Conservation (phyloP, 35 echinoderm and acorn worm genomes). For the Antedon bifida region DNA sequence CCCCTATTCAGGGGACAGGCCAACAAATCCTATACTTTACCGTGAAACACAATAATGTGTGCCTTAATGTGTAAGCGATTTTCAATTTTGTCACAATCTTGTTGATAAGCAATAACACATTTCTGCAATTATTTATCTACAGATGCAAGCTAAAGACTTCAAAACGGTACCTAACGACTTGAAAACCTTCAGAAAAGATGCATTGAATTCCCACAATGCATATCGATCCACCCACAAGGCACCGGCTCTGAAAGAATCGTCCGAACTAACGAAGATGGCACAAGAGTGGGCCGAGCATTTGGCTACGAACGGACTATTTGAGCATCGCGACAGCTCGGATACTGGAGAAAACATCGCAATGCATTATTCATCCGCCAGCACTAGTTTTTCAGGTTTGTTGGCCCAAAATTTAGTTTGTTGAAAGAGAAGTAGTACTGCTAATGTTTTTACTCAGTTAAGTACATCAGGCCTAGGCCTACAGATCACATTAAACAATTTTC, state of each 20-base stretch:
- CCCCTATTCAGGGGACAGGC: too few species aligned
- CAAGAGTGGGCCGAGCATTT: conserved; percentile 78
- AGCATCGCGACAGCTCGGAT: conserved; percentile 50
- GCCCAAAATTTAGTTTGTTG: not conserved
- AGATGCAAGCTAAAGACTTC: not conserved
- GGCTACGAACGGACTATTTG: conserved; percentile 54
- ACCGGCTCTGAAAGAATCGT: conserved; percentile 32
- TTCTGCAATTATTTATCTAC: not conserved
- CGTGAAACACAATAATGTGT: too few species aligned
- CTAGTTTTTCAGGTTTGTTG: conserved; percentile 65
- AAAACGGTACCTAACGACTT: conserved; percentile 49
- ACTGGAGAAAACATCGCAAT: conserved; percentile 94
- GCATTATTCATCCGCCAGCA: conserved; percentile 68
- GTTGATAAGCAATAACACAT: too few species aligned
- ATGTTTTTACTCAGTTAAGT: not conserved
- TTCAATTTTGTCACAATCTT: too few species aligned
- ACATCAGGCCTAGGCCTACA: too few species aligned
- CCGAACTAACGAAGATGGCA: conserved; percentile 34
- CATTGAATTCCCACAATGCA: conserved; percentile 53
- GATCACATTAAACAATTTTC: not conserved
- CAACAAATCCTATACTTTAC: too few species aligned
- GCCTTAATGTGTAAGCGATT: too few species aligned
- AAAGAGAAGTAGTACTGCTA: too few species aligned
- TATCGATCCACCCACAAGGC: conserved; percentile 42
- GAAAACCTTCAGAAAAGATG: conserved; percentile 43